Evolutionary conservation across 2,888 invertebrate species (phyloP).

Genomic region (Chrysomela aeneicollis): DNA sequence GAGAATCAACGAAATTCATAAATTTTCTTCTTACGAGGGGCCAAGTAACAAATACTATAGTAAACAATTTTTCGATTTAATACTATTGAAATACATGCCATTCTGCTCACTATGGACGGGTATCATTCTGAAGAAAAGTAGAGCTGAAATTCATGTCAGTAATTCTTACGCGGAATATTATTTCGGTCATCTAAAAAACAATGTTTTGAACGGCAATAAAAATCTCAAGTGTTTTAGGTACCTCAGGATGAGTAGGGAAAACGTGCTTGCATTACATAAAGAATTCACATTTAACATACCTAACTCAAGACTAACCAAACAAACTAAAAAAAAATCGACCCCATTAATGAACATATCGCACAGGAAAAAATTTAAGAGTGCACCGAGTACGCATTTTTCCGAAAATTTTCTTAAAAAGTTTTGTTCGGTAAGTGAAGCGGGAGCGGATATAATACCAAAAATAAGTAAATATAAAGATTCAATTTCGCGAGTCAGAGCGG

Average conservation of each 20-base stretch:
- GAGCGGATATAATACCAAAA: too few species aligned
- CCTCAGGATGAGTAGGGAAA: background rate
- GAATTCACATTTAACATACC: constrained; percentile 6
- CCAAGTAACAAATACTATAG: constrained; percentile 1
- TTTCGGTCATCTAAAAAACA: constrained; percentile 1
- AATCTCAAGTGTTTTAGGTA: constrained; percentile 3
- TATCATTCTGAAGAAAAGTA: background rate
- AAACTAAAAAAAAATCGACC: background rate
- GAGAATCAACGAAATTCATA: constrained; percentile 5
- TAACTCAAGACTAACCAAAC: background rate
- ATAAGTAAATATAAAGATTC: too few species aligned
- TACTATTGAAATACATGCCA: constrained; percentile 4
- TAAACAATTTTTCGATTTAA: background rate
- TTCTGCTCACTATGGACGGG: constrained; percentile 2
- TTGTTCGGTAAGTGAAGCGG: too few species aligned
- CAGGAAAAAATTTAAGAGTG: too few species aligned
- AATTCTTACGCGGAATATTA: background rate
- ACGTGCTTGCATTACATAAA: constrained; percentile 5
- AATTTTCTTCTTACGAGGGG: background rate
- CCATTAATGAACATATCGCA: background rate
- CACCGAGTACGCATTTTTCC: too few species aligned
- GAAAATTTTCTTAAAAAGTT: too few species aligned
- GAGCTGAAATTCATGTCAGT: background rate
- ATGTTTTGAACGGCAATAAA: constrained; percentile 2
- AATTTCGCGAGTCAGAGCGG: too few species aligned